A percentile compares a stretch with the other conserved stretches of the same genome.
Evolutionary conservation across 2,797 vertebrate genomes (phyloP).

Genomic region (Euthynnus affinis): DNA sequence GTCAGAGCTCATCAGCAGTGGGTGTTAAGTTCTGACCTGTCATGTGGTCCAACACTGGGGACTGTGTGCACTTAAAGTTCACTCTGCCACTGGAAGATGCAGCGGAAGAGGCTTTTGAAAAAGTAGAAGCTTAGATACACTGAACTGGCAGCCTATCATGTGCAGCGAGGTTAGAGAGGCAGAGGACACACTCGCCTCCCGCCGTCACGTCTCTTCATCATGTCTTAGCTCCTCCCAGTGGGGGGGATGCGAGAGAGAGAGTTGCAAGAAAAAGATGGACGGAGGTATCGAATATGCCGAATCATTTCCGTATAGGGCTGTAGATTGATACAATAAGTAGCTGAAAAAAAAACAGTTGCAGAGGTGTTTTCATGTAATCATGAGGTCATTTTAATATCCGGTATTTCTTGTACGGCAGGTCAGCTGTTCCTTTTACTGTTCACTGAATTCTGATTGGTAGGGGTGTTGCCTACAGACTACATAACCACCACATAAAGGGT

Average conservation of each 20-base stretch:
- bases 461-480: not conserved
- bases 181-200: not conserved
- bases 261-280: not conserved
- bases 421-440: not conserved
- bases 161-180: conserved; percentile 11
- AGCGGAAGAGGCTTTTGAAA: conserved; percentile 18
- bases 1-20: conserved; percentile 25
- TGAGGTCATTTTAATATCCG: not conserved
- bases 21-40: conserved; percentile 36
- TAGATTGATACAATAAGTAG: not conserved
- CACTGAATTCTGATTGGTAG: not conserved
- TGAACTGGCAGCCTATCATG: conserved; percentile 18
- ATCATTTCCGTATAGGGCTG: rapidly evolving
- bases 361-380: too few species aligned
- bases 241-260: not conserved
- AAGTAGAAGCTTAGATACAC: conserved; percentile 11
- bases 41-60: conserved; percentile 27
- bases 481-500: not conserved
- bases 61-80: conserved; percentile 10
- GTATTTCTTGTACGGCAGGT: too few species aligned
- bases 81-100: conserved; percentile 23
- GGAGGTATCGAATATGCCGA: not conserved
- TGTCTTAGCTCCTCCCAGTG: not conserved
- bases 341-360: not conserved
- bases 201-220: not conserved